Evolutionary conservation across 2,888 invertebrate genomes (phyloP).

Genomic region (Ramazzottius varieornatus): DNA sequence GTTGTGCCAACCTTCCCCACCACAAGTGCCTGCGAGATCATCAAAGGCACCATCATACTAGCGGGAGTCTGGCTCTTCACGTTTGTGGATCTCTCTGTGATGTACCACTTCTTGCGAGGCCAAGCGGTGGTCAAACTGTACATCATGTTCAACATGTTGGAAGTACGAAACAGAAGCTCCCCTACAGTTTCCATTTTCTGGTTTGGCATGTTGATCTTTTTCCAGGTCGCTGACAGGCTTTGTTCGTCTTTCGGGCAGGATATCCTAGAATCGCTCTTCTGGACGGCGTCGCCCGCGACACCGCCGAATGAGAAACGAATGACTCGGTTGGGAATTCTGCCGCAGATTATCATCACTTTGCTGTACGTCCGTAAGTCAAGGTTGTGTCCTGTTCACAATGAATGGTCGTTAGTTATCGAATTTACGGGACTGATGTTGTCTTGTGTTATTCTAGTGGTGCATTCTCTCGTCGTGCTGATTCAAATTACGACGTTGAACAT

Average conservation of each 20-base stretch:
- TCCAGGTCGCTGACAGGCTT: conserved; percentile 50
- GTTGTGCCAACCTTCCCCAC: conserved; percentile 11
- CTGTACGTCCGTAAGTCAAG: conserved; percentile 38
- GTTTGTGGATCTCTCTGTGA: conserved; percentile 82
- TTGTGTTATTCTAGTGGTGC: conserved; percentile 31
- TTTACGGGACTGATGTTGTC: background rate
- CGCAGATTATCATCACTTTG: conserved; percentile 69
- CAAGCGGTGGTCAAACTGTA: conserved; percentile 97
- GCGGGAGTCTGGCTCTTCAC: conserved; percentile 55
- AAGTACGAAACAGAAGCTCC: too few relatives aligned
- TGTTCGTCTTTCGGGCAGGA: conserved; percentile 94
- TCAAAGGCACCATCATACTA: conserved; percentile 67
- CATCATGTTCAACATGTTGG: conserved; percentile 97
- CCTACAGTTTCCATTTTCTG: too few relatives aligned
- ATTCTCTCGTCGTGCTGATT: conserved; percentile 60
- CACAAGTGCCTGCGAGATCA: conserved; percentile 58
- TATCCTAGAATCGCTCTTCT: conserved; percentile 82
- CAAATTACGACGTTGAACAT: conserved; percentile 96
- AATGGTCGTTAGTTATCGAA: background rate
- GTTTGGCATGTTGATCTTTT: conserved; percentile 5
- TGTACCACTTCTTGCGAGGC: conserved; percentile 65
- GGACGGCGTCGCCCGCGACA: conserved; percentile 54
- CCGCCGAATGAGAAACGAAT: conserved; percentile 27
- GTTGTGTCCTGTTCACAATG: background rate
- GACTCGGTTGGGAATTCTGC: conserved; percentile 36